Evolutionary conservation across 2,888 invertebrate genomes (phyloP), one percentile per base, ranked within the genome.

Genomic region (Bimastos eiseni): DNA sequence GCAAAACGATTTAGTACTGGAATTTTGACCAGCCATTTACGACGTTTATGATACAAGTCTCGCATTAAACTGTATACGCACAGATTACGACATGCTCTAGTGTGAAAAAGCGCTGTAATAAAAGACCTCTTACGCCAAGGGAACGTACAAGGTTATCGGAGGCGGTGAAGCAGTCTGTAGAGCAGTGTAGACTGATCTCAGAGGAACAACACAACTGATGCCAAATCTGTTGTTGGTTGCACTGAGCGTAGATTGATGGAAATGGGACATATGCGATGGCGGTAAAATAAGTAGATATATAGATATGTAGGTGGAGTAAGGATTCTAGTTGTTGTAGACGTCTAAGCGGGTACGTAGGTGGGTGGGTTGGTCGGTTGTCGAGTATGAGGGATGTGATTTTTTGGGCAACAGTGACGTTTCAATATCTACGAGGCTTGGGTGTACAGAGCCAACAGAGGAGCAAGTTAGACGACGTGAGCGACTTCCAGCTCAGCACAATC

Each of bases 131-230:
- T 6, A 8, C n/a, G 70, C 70, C 70, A 70, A 70, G 70, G 70
- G 70, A 70, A 70, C 70, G 70, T n/a, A n/a, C 70, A 70, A 70
- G 70, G 70, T 70, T 70, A 70, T 70, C 70, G 70, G 70, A 70
- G 70, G 70, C 70, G 30, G n/a, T 70, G 70, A 70, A n/a, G n/a
- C 30, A 30, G 41, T 6, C 41, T 5, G 44, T 3, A n/a, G 70
- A n/a, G n/a, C n/a, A n/a, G 30, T 70, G 70, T 70, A 70, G 17
- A 70, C 70, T 30, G 70, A 70, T 70, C 70, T 70, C 70, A 70
- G n/a, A 70, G 70, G n/a, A 70, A n/a, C 6, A n/a, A n/a, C 41
- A 41, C n/a, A n/a, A n/a, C 30, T 70, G 13, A 11, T 70, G 70
- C 70, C 70, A n/a, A n/a, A 70, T 30, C 70, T 70, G 70, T n/a